Base-by-base conservation (phyloP, 2,113 vertebrate genomes). In the Lycaon pictus region DNA sequence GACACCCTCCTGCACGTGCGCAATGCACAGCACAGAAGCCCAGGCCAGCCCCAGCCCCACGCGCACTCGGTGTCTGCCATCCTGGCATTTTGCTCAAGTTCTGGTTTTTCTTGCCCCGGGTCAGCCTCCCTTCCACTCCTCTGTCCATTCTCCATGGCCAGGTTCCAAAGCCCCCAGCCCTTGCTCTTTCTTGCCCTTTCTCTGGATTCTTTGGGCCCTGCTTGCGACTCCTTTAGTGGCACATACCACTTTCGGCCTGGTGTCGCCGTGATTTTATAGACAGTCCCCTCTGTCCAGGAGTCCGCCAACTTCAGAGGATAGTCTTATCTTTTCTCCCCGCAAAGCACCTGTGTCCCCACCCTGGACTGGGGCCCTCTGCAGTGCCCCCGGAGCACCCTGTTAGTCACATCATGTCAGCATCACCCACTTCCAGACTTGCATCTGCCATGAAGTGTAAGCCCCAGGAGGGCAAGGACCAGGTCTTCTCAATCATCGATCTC, bases 31-130 rank as follows among this genome's bases (percentile, higher is more conserved):
- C 10, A 20, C 60, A 25, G 3, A 63, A 8, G 65, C 32, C 23
- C 37, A 7, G 37, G 37, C 6, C 63, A 13, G 71, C 22, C 71
- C 37, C 37, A 2, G 5, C 35, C 5, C 7, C 7, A 29, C 15
- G 3, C 0, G 20, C 2, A 0, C 60, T 23, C 27, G 25, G 65
- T 23, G 65, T n/a, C 19, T 1, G 37, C 51, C 2, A 0, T 3
- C n/a, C 12, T 19, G 5, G 20, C 22, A 0, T 56, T 84, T 9
- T 2, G 20, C 19, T 29, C 37, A 3, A 22, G 17, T 48, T 65
- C 76, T 27, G 23, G 43, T 35, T 81, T 63, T 16, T 58, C 15
- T 3, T 12, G 25, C 20, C 32, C 48, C 5, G 16, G 53, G n/a
- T 77, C 27, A 4, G 72, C 35, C 25, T 60, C 27, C 72, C 48